These are phyloP conservation scores for Corynorhinus townsendii DNA, from an alignment of 2,113 vertebrate species.

Conservation along the genomic window DNA sequence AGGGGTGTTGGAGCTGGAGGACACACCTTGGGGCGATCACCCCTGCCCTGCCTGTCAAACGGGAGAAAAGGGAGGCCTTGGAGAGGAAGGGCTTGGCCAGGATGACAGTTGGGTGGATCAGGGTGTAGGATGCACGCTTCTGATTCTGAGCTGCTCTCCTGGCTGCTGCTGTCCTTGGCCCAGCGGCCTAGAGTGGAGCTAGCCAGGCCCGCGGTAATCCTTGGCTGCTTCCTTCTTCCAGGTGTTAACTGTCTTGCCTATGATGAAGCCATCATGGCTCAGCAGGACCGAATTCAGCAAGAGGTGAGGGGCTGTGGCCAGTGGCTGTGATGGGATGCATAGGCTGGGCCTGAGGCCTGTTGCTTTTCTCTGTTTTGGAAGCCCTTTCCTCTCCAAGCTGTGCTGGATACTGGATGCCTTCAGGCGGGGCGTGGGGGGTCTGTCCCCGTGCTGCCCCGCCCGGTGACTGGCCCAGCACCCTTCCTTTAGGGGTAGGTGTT, in stretches of 20 bases:
- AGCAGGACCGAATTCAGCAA: slow-evolving; percentile 95
- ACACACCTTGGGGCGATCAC: neutral
- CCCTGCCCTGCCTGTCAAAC: neutral
- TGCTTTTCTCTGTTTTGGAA: neutral
- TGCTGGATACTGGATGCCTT: neutral
- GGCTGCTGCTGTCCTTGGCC: neutral
- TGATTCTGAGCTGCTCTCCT: neutral
- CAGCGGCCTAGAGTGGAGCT: neutral
- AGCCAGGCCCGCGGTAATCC: neutral
- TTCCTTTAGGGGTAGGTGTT: neutral
- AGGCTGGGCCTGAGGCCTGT: neutral
- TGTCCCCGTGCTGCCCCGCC: neutral
- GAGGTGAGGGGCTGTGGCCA: slow-evolving; percentile 83
- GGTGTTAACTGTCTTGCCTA: slow-evolving; percentile 93
- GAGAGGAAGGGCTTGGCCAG: neutral
- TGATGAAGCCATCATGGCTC: slow-evolving; percentile 95
- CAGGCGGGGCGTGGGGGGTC: neutral
- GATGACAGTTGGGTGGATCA: neutral
- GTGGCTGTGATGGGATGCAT: neutral
- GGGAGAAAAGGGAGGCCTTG: neutral
- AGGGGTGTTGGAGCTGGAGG: neutral
- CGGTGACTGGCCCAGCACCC: neutral
- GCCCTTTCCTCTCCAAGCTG: neutral
- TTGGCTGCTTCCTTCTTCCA: slow-evolving; percentile 50
- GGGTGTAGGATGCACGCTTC: neutral